phyloP scores from a whole-genome alignment of 2,113 vertebrate genomes.

The Plectropomus leopardus region DNA sequence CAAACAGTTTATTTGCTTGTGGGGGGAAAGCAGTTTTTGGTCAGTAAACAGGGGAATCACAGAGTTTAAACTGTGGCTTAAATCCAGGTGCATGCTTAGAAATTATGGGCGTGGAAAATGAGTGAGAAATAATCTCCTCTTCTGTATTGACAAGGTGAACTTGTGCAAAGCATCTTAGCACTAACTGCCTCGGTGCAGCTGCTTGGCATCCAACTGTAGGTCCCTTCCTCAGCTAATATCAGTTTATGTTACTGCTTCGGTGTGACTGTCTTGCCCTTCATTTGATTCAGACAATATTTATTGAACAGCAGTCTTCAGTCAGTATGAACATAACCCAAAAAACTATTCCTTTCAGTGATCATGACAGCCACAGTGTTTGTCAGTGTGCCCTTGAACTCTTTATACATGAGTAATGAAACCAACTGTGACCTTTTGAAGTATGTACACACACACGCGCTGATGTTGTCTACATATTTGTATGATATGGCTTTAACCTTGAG shows the following conservation, averaged over 20 bases:
- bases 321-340: background rate
- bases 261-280: background rate
- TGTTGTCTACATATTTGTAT: background rate
- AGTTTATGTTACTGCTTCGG: background rate
- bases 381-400: background rate
- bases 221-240: background rate
- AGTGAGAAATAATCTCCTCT: slow-evolving; percentile 5
- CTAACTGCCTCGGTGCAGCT: background rate
- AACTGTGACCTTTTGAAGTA: slow-evolving; percentile 33
- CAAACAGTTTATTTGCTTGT: slow-evolving; percentile 19
- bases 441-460: background rate
- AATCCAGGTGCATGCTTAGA: background rate
- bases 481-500: slow-evolving; percentile 25
- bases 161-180: background rate
- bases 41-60: background rate
- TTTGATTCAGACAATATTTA: background rate
- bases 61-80: slow-evolving; percentile 16
- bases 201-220: background rate
- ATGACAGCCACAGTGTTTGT: slow-evolving; percentile 6
- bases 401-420: slow-evolving; percentile 7
- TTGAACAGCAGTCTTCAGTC: background rate
- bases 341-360: background rate
- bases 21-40: background rate
- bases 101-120: background rate
- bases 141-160: slow-evolving; percentile 16